Evolutionary conservation across 2,113 vertebrate genomes (phyloP).

Genomic region (Centropus bengalensis): DNA sequence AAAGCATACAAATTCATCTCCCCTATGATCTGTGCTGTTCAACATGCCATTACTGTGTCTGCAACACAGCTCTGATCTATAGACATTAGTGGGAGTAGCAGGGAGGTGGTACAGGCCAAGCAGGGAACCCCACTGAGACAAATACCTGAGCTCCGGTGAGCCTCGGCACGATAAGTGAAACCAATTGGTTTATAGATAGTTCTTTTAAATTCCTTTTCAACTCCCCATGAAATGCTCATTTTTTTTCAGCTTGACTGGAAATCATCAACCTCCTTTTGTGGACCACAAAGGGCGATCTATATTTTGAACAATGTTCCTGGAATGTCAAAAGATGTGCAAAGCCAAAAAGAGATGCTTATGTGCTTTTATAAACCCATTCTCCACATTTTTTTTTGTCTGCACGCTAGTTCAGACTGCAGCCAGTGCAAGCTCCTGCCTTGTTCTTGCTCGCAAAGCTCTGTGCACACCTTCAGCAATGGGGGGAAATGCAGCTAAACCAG

Average conservation of each 20-base stretch:
- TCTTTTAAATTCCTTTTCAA: not conserved
- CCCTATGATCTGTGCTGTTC: not conserved
- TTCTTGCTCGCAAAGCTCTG: not conserved
- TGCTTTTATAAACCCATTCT: not conserved
- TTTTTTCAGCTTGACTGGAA: slow-evolving; percentile 38
- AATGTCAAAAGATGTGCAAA: slow-evolving; percentile 13
- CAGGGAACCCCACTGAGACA: not conserved
- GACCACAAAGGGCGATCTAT: not conserved
- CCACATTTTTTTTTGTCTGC: not conserved
- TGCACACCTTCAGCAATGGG: not conserved
- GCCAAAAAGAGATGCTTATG: not conserved
- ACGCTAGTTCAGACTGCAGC: not conserved
- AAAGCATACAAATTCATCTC: slow-evolving; percentile 39
- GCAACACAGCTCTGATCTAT: not conserved
- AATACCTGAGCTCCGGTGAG: slow-evolving; percentile 9
- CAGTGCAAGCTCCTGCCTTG: not conserved
- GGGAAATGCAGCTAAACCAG: not conserved
- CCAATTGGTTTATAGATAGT: not conserved
- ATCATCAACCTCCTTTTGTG: slow-evolving; percentile 21
- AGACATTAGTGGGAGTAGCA: not conserved
- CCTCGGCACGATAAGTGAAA: not conserved
- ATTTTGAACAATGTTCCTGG: not conserved
- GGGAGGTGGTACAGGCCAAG: not conserved
- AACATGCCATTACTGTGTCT: not conserved
- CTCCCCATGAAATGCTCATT: not conserved